Conservation (phyloP, 2,797 vertebrate species). For the Synanceia verrucosa region DNA sequence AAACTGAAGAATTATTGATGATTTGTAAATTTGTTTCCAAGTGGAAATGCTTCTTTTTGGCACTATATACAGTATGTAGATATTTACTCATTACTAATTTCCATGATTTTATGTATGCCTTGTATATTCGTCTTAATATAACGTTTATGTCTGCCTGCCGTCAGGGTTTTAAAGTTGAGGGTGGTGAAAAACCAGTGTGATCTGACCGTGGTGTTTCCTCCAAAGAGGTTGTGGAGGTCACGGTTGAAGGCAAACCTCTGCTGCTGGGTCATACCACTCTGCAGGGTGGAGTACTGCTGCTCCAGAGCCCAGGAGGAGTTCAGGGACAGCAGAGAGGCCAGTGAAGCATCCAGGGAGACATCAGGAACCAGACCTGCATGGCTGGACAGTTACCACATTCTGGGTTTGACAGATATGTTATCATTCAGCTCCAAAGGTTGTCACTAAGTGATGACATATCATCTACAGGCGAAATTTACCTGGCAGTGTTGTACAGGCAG, state of each 20-base stretch:
- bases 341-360: conserved; percentile 16
- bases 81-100: neutral
- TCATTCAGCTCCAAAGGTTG: neutral
- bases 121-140: too few species aligned
- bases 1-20: neutral
- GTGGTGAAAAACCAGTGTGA: neutral
- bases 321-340: conserved; percentile 25
- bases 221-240: conserved; percentile 14
- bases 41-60: neutral
- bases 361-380: conserved; percentile 32
- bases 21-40: neutral
- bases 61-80: neutral
- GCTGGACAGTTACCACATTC: neutral
- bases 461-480: too few species aligned
- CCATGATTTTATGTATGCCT: neutral
- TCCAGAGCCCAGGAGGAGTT: conserved; percentile 33
- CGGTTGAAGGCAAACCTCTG: conserved; percentile 15
- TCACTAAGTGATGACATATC: too few species aligned
- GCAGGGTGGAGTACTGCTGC: conserved; percentile 23
- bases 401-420: neutral
- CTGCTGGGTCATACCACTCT: conserved; percentile 16
- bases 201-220: conserved; percentile 20
- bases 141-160: neutral
- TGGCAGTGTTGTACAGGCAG: conserved; percentile 15
- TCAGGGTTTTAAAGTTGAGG: neutral